Base-by-base conservation (phyloP, 2,888 invertebrate species). In the Sarcophaga subvicina region DNA sequence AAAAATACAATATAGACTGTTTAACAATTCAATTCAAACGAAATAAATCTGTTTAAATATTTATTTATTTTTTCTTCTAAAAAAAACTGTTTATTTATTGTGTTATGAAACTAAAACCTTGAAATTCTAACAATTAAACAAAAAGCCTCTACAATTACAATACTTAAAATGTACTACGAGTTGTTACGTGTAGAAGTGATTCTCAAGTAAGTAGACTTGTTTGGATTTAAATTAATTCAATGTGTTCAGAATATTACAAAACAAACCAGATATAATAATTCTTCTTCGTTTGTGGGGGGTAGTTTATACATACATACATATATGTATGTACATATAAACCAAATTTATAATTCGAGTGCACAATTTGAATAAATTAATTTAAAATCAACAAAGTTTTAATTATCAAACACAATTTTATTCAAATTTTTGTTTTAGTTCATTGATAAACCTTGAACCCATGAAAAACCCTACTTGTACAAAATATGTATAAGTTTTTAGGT, bases 61-160 rank as follows among this genome's bases (percentile, higher is more conserved):
- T 37, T 37, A 10, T 37, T 37, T 10, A 8, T 37, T 37, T 37
- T 10, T 37, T 12, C 64, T 62, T 76, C 37, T 71, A 82, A 76
- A 76, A 64, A 71, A 75, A 76, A 49, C 12, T 82, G 37, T 64
- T 76, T 64, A 37, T 37, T 37, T 37, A 37, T 37, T 37, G 37
- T 59, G 17, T 75, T 75, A 70, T 76, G 70, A 70, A 76, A 76
- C 63, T 22, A 76, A 54, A 60, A 66, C 82, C 82, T 82, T 82
- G 82, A 82, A 76, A 70, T 64, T 37, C 76, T 27, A 82, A 76
- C 82, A 82, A 82, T 71, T 82, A 82, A 77, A 64, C 37, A 64
- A 71, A 60, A 20, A 75, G 54, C 54, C 54, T 54, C 54, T 54
- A 54, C 37, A 37, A 37, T 37, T 37, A 54, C 14, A 54, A 54